Percentiles rank a stretch among this genome's conserved stretches.
phyloP scores from a whole-genome alignment of 2,888 invertebrate genomes.

The Gymnosoma rotundatum region DNA sequence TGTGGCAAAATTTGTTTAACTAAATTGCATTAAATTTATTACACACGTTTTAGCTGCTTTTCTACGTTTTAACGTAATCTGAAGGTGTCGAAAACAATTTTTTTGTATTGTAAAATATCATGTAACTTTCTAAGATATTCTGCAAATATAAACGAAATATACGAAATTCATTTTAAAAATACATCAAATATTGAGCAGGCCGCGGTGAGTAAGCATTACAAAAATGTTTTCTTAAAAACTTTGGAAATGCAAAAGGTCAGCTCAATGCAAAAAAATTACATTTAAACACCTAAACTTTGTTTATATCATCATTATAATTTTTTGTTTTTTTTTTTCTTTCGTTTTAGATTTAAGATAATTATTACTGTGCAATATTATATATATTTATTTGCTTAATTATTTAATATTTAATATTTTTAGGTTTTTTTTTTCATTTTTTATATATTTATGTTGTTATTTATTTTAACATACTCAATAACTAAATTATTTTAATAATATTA shows the following conservation, averaged over 20 bases:
- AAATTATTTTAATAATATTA: conserved; percentile 67
- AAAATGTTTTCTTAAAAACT: neutral
- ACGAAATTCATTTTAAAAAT: too few species aligned
- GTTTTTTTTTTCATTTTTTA: conserved; percentile 67
- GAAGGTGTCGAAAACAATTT: too few species aligned
- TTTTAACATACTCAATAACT: conserved; percentile 63
- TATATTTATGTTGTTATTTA: conserved; percentile 66
- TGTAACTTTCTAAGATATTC: too few species aligned
- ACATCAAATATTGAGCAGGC: neutral
- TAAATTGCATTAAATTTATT: too few species aligned
- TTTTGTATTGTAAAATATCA: too few species aligned
- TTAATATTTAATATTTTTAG: conserved; percentile 72
- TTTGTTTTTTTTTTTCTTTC: conserved; percentile 66
- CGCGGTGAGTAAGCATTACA: neutral
- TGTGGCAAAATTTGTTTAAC: too few species aligned
- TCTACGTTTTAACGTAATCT: too few species aligned
- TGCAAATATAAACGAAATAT: too few species aligned
- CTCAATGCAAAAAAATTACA: neutral
- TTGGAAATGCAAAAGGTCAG: conserved; percentile 21
- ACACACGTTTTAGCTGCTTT: too few species aligned
- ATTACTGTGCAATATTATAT: conserved; percentile 59
- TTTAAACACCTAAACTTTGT: conserved; percentile 45
- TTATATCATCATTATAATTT: conserved; percentile 66
- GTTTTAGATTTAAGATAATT: conserved; percentile 33
- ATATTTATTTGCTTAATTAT: conserved; percentile 65